Evolutionary conservation across 2,888 invertebrate genomes (phyloP), one percentile per base, ranked within the genome.

Genomic region (Ophion slaviceki): DNA sequence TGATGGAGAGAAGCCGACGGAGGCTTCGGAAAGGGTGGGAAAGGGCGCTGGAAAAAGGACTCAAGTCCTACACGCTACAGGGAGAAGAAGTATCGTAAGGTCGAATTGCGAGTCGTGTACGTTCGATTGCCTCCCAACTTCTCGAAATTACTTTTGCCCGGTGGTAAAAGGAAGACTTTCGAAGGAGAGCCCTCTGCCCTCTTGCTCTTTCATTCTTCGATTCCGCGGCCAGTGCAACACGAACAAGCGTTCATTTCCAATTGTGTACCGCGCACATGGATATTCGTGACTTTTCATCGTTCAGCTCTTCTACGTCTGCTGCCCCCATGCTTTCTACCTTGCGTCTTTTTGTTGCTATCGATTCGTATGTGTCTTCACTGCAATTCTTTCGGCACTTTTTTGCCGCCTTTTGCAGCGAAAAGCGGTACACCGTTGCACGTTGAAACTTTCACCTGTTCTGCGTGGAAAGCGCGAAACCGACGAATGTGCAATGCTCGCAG

Each of bases 131-230:
- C 72, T 78, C 61, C 64, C 72, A 72, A 64, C 78, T 82, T 28
- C 67, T 61, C 67, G 67, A 67, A 72, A 82, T 78, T 77, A 82
- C 82, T 78, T 82, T 82, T 72, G 82, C 59, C 67, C 59, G n/a
- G n/a, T 47, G 47, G 61, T 66, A 74, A 82, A 82, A 72, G 64
- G 53, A 72, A 74, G 59, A 66, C 72, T 72, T 67, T 57, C 61
- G 11, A 71, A 62, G 70, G 36, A 78, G 66, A 71, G 47, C 67
- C 76, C 61, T 28, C 53, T 36, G 17, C 28, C 28, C 59, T 76
- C 62, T 36, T 32, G 47, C 67, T 64, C 72, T 77, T 82, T 70
- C 17, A 64, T 80, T 80, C 57, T 76, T 82, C 76, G 81, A 76
- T 76, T 70, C 10, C 53, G 36, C 61, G 59, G 61, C 24, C 61